phyloP scores from a whole-genome alignment of 2,888 invertebrate species.

The Gisinianus flammeolus region DNA sequence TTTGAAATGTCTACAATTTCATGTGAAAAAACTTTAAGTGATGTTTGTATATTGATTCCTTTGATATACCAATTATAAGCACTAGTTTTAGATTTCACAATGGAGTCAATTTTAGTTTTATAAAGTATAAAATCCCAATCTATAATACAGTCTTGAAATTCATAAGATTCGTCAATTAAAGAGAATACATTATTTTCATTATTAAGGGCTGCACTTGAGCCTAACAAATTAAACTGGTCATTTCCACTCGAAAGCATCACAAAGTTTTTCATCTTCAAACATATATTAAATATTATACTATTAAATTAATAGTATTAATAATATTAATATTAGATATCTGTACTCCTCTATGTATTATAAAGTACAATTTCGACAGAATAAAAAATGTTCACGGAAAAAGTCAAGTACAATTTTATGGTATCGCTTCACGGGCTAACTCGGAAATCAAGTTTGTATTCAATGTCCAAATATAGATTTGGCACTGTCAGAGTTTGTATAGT shows the following conservation, averaged over 20 bases:
- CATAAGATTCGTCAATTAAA: not conserved
- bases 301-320: too few species aligned
- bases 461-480: too few species aligned
- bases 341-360: too few species aligned
- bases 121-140: constrained; percentile 34
- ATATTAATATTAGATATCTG: too few species aligned
- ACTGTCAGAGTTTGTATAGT: too few species aligned
- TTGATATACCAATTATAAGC: constrained; percentile 27
- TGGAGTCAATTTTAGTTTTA: not conserved
- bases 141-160: constrained; percentile 6
- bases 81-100: not conserved
- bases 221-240: constrained; percentile 47
- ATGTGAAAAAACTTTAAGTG: constrained; percentile 8
- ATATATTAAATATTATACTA: too few species aligned
- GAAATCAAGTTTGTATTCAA: too few species aligned
- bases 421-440: too few species aligned
- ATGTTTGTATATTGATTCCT: not conserved
- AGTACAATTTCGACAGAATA: too few species aligned
- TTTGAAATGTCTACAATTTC: constrained; percentile 2
- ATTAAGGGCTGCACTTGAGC: not conserved
- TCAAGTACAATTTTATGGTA: too few species aligned
- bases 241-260: constrained; percentile 46
- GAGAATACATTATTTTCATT: constrained; percentile 3
- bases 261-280: constrained; percentile 9
- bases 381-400: too few species aligned